These are phyloP conservation scores for Calvadosia cruxmelitensis DNA, from an alignment of 30 jellyfish, hydroid and myxozoan species.

Conservation along the genomic window DNA sequence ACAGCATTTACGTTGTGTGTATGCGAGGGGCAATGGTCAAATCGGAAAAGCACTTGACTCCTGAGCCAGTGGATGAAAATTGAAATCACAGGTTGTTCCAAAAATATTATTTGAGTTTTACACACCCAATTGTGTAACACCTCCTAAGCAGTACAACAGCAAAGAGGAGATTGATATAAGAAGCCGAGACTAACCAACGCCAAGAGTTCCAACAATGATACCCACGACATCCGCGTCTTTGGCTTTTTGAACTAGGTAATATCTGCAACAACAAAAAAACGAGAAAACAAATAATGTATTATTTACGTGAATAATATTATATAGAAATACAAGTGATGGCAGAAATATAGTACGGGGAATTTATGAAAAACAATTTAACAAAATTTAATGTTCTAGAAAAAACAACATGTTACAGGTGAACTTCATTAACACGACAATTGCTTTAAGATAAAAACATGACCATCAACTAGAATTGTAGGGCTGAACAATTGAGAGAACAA, in stretches of 20 bases:
- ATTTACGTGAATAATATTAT: background rate
- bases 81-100: too few species aligned
- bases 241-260: constrained; percentile 75
- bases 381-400: background rate
- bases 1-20: too few species aligned
- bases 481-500: background rate
- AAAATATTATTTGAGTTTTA: too few species aligned
- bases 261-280: too few species aligned
- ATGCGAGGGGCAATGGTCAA: too few species aligned
- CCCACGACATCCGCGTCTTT: constrained; percentile 94
- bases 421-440: background rate
- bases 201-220: constrained; percentile 92
- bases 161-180: background rate
- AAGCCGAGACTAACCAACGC: constrained; percentile 49
- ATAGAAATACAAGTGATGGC: too few species aligned
- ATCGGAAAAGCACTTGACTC: background rate
- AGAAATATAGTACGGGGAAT: background rate
- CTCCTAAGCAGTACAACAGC: background rate
- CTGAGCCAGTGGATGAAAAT: too few species aligned
- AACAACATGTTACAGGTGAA: background rate
- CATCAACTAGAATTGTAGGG: background rate
- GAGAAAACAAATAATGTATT: background rate
- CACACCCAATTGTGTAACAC: background rate
- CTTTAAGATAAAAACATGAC: background rate
- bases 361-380: background rate